Percentiles rank a stretch among this genome's conserved stretches.
phyloP scores from a whole-genome alignment of 1,140 invertebrate species.

The Vanessa atalanta region DNA sequence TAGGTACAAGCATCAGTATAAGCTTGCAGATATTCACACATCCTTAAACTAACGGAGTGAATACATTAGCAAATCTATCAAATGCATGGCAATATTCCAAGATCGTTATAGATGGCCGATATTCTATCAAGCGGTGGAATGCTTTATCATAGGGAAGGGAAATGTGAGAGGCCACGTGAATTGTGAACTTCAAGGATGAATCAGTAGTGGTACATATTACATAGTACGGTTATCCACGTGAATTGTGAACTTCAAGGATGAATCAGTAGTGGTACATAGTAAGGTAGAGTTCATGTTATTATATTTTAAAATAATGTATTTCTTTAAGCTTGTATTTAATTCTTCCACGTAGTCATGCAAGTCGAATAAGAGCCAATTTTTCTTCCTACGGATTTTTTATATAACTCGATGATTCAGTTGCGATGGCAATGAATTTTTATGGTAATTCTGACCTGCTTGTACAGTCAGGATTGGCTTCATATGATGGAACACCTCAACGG shows the following conservation, averaged over 20 bases:
- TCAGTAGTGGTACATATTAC: not conserved
- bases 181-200: not conserved
- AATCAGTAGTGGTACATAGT: not conserved
- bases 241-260: not conserved
- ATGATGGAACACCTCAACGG: no score
- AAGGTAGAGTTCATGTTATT: no score
- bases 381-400: no score
- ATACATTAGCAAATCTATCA: slow-evolving; percentile 24
- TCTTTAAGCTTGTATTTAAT: no score
- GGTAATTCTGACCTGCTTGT: no score
- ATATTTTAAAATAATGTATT: no score
- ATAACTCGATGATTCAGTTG: no score
- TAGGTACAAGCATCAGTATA: not conserved
- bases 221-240: not conserved
- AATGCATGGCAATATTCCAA: slow-evolving; percentile 26
- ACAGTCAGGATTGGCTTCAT: no score
- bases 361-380: no score
- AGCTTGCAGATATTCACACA: not conserved
- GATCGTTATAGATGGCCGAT: slow-evolving; percentile 17
- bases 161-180: not conserved
- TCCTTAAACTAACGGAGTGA: slow-evolving; percentile 2
- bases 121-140: slow-evolving; percentile 17
- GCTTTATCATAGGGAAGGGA: slow-evolving; percentile 18
- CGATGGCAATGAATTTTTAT: no score
- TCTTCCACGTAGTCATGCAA: no score